phyloP scores from a whole-genome alignment of 1,140 invertebrate species.

The Euborellia annulipes region DNA sequence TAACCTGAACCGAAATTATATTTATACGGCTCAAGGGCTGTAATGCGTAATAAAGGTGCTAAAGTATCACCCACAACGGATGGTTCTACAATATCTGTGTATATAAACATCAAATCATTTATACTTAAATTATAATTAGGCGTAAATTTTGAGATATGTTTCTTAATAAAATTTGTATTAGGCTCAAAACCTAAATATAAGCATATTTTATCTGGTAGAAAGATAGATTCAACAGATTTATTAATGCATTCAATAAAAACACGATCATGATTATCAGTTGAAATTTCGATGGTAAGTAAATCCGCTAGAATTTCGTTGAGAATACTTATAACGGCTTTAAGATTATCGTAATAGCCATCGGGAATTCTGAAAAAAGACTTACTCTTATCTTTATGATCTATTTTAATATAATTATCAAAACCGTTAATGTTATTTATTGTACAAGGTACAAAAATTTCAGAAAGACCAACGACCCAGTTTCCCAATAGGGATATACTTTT shows the following conservation, averaged over 20 bases:
- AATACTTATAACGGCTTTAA: neutral
- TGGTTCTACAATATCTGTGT: neutral
- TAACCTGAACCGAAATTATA: neutral
- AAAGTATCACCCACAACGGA: neutral
- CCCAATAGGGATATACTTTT: neutral
- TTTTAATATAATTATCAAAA: neutral
- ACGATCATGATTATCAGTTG: neutral
- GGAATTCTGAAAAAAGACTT: neutral
- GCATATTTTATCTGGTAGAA: neutral
- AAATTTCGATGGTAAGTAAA: neutral
- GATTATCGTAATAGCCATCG: neutral
- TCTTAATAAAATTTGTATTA: neutral
- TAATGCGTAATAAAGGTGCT: neutral
- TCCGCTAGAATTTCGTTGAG: neutral
- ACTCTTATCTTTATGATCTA: neutral
- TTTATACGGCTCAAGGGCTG: neutral
- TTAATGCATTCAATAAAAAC: neutral
- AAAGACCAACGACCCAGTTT: neutral
- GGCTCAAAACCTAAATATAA: neutral
- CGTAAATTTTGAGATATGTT: neutral
- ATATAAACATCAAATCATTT: neutral
- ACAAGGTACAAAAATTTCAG: neutral
- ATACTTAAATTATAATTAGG: neutral
- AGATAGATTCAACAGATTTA: neutral
- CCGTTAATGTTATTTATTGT: neutral